Evolutionary conservation across 2,113 vertebrate genomes (phyloP), one percentile per base, ranked within the genome.

Genomic region (Hypomesus transpacificus): DNA sequence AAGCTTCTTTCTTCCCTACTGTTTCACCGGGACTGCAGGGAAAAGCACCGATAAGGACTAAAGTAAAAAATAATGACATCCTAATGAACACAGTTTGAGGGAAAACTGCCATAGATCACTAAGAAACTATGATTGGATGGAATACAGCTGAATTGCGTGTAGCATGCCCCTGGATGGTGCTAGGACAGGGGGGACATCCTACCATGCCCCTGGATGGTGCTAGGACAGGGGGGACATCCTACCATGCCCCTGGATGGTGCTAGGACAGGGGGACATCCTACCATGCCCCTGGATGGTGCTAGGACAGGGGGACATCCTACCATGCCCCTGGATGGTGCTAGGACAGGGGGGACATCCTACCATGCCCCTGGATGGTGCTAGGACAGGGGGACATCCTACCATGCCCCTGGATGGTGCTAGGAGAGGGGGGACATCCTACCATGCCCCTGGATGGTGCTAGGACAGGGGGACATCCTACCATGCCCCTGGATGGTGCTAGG

Each of bases 1-100:
- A 83, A 72, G 68, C 75, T 72, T 31, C 56, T 75, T 65, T 74
- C 53, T 60, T 77, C 16, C 54, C 53, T 24, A 54, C 62, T 67
- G n/a, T 75, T 73, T 62, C 34, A 75, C 66, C 60, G 79, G 54
- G 4, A 11, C 68, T 69, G 70, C 76, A 39, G 62, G 20, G 65
- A 79, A 76, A 50, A 69, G 7, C 70, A 62, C 5, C 20, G 31
- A n/a, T 28, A 58, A 71, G 67, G 24, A 51, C n/a, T 2, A 5
- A 34, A 18, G 24, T 53, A 9, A 9, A 46, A 46, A 46, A 46
- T 46, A 46, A 46, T 46, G 39, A 46, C 39, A 13, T 46, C 39
- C 39, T 46, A 46, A 46, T 46, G 39, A 46, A 46, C 39, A 11
- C 39, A 13, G 7, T 46, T 9, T 46, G 39, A 46, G 39, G 9